Evolutionary conservation across 2,888 invertebrate genomes (phyloP), one percentile per base, ranked within the genome.

Genomic region (Eristalis pertinax): DNA sequence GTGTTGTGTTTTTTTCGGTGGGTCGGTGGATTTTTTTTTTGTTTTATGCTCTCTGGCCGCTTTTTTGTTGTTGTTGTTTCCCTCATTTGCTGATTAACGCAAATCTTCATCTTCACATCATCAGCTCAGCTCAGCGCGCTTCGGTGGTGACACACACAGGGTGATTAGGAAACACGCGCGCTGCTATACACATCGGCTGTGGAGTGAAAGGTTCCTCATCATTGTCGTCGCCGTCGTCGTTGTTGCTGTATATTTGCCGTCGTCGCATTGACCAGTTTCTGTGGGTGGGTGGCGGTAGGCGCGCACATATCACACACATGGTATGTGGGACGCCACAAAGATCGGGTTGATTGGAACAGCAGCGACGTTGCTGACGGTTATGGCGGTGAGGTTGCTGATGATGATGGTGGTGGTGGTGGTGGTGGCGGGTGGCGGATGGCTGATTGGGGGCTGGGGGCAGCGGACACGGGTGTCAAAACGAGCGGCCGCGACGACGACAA

Each of bases 141-240:
- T 63, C 69, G 64, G 60, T 74, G 85, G 82, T 82, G 85, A 85
- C 85, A 85, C 84, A 85, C 82, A 85, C 85, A 85, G 85, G 77
- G 82, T 82, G 85, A 82, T 85, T 85, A 85, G 85, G 85, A 85
- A 85, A 85, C 69, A 85, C 73, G 73, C 82, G 77, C 77, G 67
- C 26, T 43, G 32, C 58, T 19, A 50, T 50, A 50, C 50, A 50
- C 50, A 50, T 19, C 64, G 63, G 24, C 73, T 43, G 19, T 19
- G 19, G 50, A 85, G 82, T 85, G 77, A 74, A 85, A 85, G 85
- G 85, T 82, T 82, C 74, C 82, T 74, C 77, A 38, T 69, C 68
- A 29, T 19, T 32, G 41, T 63, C n/a, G 67, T 7, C 73, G 67
- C 32, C 41, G 19, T 50, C 13, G 43, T 68, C 1, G 50, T 69